Conservation (phyloP, 1,140 invertebrate species). For the Neelides sp. region DNA sequence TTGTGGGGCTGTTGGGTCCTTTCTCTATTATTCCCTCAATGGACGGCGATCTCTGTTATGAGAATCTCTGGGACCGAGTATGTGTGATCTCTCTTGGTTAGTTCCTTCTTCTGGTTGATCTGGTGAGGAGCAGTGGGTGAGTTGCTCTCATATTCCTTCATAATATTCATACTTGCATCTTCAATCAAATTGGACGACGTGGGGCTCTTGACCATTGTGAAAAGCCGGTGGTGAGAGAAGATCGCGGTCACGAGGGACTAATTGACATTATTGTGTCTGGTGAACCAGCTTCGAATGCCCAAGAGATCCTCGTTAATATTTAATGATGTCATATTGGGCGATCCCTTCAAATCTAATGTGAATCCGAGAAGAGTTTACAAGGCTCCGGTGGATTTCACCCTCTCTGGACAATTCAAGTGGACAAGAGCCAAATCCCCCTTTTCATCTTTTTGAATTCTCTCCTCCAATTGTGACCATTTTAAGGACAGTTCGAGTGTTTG, state of each 20-base stretch:
- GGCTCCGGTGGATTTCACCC: too few species aligned
- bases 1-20: slow-evolving; percentile 10
- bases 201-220: background rate
- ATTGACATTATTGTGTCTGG: slow-evolving; percentile 14
- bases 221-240: background rate
- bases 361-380: too few species aligned
- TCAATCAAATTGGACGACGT: background rate
- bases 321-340: slow-evolving; percentile 13
- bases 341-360: too few species aligned
- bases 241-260: slow-evolving; percentile 7
- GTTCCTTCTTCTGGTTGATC: slow-evolving; percentile 1
- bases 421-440: too few species aligned
- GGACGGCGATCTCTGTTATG: background rate
- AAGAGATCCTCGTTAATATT: slow-evolving; percentile 10
- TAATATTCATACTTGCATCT: background rate
- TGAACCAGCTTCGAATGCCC: slow-evolving; percentile 4
- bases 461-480: too few species aligned
- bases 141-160: background rate
- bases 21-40: background rate
- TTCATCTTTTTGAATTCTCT: too few species aligned
- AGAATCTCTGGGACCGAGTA: background rate
- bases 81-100: slow-evolving; percentile 9
- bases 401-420: too few species aligned
- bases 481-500: too few species aligned
- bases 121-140: background rate